Evolutionary conservation across 2,888 invertebrate genomes (phyloP), one percentile per base, ranked within the genome.

Genomic region (Meteorus colon): DNA sequence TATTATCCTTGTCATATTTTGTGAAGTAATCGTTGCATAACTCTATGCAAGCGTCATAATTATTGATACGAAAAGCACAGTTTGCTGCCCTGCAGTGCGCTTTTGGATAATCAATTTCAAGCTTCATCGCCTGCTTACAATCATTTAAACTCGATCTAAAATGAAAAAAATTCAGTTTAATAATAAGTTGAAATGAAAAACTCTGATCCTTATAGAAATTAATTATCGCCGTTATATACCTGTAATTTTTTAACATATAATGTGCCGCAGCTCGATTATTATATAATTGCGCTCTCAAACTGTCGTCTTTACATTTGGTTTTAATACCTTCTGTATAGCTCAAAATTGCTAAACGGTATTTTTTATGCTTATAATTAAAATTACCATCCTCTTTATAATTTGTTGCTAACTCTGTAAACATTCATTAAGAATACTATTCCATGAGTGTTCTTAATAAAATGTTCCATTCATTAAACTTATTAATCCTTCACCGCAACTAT

Each of bases 301-400:
- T 93, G 79, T 92, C 90, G 81, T 95, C 91, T 0, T 91, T 90
- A 88, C 95, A 95, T 84, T 94, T 94, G 2, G 93, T 91, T 89
- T 94, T 95, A 59, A 99, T 93, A 0, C 96, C 99, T 90, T 97
- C 97, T 0, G 97, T 96, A 87, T 98, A 98, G 73, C 95, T 94
- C 73, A 95, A 90, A 78, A 97, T 94, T 0, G 98, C 97, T 87
- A 97, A 91, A 79, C 96, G 92, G 87, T 98, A 99, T 86, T 98
- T 98, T 88, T 97, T 98, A 85, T 95, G 94, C 86, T 97, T 96
- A 88, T 97, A 98, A 90, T 98, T 96, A 82, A 96, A 96, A 89
- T 98, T 98, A 0, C 99, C 99, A 90, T 99, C 99, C 75, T 97
- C 97, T 88, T 98, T 98, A 87, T 98, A 97, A 81, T 94, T 95